These are phyloP conservation scores for Mantis religiosa DNA, from an alignment of 2,888 invertebrate species.

Conservation along the genomic window DNA sequence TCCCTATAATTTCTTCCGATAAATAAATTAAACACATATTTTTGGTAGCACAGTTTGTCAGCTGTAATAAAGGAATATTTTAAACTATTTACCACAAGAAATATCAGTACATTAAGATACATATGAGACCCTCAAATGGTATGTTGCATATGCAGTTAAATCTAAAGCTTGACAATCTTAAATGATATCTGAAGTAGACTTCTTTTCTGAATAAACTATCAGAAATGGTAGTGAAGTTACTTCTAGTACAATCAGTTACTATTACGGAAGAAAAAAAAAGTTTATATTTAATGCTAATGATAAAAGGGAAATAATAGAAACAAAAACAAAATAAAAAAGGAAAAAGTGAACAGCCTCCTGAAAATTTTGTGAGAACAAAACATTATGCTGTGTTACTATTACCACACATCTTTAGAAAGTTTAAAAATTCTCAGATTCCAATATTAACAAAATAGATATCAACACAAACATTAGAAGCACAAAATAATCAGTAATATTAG, in stretches of 20 bases:
- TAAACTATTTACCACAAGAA: neutral
- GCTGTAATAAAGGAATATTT: neutral
- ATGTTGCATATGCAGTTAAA: neutral
- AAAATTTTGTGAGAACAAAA: neutral
- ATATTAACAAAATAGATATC: neutral
- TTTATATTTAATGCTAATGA: neutral
- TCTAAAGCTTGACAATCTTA: neutral
- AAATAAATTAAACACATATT: neutral
- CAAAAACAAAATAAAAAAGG: neutral
- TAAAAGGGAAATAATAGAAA: neutral
- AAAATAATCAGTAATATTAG: neutral
- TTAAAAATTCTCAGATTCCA: neutral
- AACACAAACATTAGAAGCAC: neutral
- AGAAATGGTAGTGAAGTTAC: neutral
- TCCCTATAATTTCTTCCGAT: neutral
- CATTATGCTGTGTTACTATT: neutral
- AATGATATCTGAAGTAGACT: neutral
- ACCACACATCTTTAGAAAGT: neutral
- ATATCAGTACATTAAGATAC: neutral
- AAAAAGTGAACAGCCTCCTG: neutral
- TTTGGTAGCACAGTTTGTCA: neutral
- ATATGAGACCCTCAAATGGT: neutral
- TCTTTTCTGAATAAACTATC: neutral
- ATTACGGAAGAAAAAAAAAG: neutral
- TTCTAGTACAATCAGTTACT: neutral